Evolutionary conservation across 2,888 invertebrate species (phyloP).

Genomic region (Patella depressa): DNA sequence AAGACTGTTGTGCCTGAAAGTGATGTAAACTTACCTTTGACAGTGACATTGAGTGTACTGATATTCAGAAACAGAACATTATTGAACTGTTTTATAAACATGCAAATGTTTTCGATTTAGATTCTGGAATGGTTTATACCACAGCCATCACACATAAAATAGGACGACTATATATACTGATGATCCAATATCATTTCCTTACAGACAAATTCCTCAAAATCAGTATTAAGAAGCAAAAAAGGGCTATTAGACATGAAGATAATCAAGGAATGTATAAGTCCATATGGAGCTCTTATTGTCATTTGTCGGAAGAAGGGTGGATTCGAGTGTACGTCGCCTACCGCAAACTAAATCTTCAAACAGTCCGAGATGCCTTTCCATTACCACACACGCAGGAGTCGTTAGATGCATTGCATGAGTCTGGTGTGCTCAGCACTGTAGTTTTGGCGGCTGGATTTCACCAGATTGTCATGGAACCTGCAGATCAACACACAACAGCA

Average conservation of each 20-base stretch:
- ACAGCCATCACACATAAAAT: neutral
- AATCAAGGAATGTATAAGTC: slow-evolving; percentile 30
- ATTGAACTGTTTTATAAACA: neutral
- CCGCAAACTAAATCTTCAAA: slow-evolving; percentile 33
- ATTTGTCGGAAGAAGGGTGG: slow-evolving; percentile 26
- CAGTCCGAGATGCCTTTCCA: slow-evolving; percentile 32
- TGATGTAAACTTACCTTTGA: neutral
- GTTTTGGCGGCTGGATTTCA: slow-evolving; percentile 33
- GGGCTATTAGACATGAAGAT: slow-evolving; percentile 18
- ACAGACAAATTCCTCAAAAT: slow-evolving; percentile 25
- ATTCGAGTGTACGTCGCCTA: slow-evolving; percentile 34
- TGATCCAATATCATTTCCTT: slow-evolving; percentile 18
- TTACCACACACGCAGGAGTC: slow-evolving; percentile 36
- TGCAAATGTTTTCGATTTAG: neutral
- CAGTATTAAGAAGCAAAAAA: slow-evolving; percentile 21
- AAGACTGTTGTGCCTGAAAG: neutral
- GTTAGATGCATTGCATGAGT: slow-evolving; percentile 31
- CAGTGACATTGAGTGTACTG: neutral
- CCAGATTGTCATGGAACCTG: slow-evolving; percentile 28
- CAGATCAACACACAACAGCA: slow-evolving; percentile 37
- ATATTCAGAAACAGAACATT: neutral
- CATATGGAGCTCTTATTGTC: slow-evolving; percentile 39
- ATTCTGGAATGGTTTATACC: neutral
- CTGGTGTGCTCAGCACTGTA: slow-evolving; percentile 31
- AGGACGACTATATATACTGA: neutral